Percentiles rank a stretch among this genome's conserved stretches.
Conservation (phyloP, 2,888 invertebrate genomes). For the Diachrysia chrysitis region DNA sequence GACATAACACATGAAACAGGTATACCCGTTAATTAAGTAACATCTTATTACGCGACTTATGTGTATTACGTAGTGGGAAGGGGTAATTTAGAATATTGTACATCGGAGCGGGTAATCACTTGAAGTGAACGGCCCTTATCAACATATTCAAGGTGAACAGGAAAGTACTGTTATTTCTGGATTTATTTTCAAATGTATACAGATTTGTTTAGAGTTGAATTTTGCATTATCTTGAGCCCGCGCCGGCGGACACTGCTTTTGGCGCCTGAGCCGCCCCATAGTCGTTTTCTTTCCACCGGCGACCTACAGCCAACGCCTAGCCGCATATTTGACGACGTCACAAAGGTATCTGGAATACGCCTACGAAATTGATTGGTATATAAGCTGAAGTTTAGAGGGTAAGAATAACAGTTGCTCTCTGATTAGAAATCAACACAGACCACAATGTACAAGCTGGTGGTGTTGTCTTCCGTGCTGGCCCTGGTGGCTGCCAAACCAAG, state of each 20-base stretch:
- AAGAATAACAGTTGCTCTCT: slow-evolving; percentile 78
- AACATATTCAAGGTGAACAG: slow-evolving; percentile 81
- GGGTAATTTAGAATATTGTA: slow-evolving; percentile 41
- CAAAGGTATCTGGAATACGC: slow-evolving; percentile 83
- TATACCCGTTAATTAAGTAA: slow-evolving; percentile 33
- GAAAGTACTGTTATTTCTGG: slow-evolving; percentile 66
- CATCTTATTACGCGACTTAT: slow-evolving; percentile 26
- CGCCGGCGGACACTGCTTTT: slow-evolving; percentile 36
- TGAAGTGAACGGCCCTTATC: slow-evolving; percentile 81
- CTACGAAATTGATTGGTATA: slow-evolving; percentile 80
- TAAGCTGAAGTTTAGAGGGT: slow-evolving; percentile 73
- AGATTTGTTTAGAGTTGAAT: slow-evolving; percentile 54
- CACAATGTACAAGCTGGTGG: slow-evolving; percentile 90
- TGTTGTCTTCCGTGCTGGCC: slow-evolving; percentile 90
- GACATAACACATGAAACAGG: slow-evolving; percentile 16
- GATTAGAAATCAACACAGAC: slow-evolving; percentile 84
- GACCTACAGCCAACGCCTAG: slow-evolving; percentile 76
- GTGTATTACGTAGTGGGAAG: slow-evolving; percentile 22
- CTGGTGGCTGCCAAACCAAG: slow-evolving; percentile 87
- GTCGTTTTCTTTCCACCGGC: slow-evolving; percentile 72
- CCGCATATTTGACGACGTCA: slow-evolving; percentile 78
- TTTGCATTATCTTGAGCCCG: slow-evolving; percentile 39
- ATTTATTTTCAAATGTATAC: slow-evolving; percentile 65
- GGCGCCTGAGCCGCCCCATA: slow-evolving; percentile 58
- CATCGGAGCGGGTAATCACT: slow-evolving; percentile 39